phyloP scores from a whole-genome alignment of 2,797 vertebrate genomes.

The Apodemus agrarius region DNA sequence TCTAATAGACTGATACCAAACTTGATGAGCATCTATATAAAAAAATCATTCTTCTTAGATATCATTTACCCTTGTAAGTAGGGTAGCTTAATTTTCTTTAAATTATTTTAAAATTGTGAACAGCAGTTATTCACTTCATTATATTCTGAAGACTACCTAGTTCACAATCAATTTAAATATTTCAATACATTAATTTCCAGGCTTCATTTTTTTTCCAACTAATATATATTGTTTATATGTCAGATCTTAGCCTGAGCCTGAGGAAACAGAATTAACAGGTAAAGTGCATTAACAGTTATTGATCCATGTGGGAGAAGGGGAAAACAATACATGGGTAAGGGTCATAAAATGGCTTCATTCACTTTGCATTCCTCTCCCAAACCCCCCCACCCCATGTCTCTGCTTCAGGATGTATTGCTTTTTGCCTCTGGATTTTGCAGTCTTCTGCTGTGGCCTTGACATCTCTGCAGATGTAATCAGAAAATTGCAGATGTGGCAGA shows the following conservation, averaged over 20 bases:
- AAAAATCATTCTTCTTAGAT: slow-evolving; percentile 30
- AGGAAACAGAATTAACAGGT: background rate
- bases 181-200: slow-evolving; percentile 29
- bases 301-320: background rate
- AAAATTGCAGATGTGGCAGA: slow-evolving; percentile 27
- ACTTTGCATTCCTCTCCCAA: background rate
- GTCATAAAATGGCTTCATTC: background rate
- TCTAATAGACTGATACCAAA: slow-evolving; percentile 14
- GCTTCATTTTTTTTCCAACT: background rate
- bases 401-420: background rate
- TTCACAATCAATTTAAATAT: background rate
- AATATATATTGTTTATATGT: background rate
- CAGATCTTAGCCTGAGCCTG: background rate
- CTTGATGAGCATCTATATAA: background rate
- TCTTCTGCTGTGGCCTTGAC: slow-evolving; percentile 24
- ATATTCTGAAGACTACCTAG: background rate
- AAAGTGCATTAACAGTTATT: background rate
- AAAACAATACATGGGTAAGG: slow-evolving; percentile 18
- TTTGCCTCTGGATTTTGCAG: slow-evolving; percentile 31
- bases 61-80: slow-evolving; percentile 10
- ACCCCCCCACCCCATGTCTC: background rate
- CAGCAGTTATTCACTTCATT: background rate
- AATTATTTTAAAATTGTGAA: background rate
- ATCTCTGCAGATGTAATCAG: slow-evolving; percentile 58
- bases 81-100: background rate